Percentiles rank a stretch among this genome's conserved stretches.
phyloP scores from a whole-genome alignment of 2,888 invertebrate genomes.

The Noctua comes region DNA sequence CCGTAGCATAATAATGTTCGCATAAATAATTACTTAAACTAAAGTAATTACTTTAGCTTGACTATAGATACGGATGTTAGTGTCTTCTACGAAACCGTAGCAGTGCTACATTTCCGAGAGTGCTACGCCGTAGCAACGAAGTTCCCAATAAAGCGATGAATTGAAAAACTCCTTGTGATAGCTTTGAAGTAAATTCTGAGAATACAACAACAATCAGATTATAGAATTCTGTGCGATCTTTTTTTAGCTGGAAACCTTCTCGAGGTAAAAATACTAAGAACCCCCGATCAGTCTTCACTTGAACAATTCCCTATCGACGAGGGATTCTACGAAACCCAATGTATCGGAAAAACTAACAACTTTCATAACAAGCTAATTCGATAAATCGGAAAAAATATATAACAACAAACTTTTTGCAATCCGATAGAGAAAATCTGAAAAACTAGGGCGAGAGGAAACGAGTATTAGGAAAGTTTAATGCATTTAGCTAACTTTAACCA shows the following conservation, averaged over 20 bases:
- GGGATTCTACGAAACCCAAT: conserved; percentile 6
- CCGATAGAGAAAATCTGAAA: conserved; percentile 49
- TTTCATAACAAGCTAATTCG: conserved; percentile 18
- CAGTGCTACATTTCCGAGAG: too few relatives aligned
- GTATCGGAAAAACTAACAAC: conserved; percentile 16
- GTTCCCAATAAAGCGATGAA: neutral
- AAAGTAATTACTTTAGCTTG: neutral
- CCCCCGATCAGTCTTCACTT: neutral
- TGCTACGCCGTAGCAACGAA: conserved; percentile 35
- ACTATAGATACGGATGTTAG: too few relatives aligned
- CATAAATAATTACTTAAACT: too few relatives aligned
- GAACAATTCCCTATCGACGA: neutral
- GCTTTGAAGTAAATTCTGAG: neutral
- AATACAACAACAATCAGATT: neutral
- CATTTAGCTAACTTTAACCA: conserved; percentile 75
- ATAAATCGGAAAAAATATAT: conserved; percentile 48
- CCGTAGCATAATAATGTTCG: neutral
- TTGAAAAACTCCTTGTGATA: neutral
- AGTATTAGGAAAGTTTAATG: conserved; percentile 72
- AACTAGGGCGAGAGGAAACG: conserved; percentile 70
- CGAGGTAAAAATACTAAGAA: neutral
- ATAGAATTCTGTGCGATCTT: neutral
- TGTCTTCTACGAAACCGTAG: conserved; percentile 17
- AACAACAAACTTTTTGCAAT: conserved; percentile 58
- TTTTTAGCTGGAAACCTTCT: neutral